Percentiles rank a stretch among this genome's conserved stretches.
These are phyloP conservation scores for Glaucidium brasilianum DNA, from an alignment of 2,113 vertebrate species.

Conservation along the genomic window DNA sequence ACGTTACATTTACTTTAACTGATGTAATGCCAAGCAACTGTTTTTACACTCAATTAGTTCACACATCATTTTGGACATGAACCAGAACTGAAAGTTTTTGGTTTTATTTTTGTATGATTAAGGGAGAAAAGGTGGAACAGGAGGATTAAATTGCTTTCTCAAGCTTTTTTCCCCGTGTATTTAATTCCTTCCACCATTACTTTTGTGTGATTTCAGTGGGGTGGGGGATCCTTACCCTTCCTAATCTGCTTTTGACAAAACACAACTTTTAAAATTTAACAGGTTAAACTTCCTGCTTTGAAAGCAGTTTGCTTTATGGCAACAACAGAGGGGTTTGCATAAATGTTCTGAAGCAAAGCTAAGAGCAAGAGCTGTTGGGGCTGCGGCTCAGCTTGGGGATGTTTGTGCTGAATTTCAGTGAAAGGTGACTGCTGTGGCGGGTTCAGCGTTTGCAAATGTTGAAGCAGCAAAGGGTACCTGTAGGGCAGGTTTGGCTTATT, in stretches of 20 bases:
- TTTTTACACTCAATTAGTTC: conserved; percentile 87
- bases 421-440: neutral
- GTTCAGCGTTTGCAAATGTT: neutral
- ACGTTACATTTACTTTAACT: conserved; percentile 79
- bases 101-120: conserved; percentile 48
- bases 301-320: neutral
- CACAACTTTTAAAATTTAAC: neutral
- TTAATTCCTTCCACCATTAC: neutral
- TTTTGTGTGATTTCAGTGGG: neutral
- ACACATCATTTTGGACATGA: conserved; percentile 62
- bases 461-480: neutral
- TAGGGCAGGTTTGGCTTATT: conserved; percentile 26
- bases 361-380: neutral
- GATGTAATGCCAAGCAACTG: conserved; percentile 79
- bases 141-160: conserved; percentile 7
- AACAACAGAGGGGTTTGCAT: neutral
- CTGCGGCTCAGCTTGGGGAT: neutral
- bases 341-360: neutral
- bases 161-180: neutral
- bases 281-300: neutral
- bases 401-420: neutral
- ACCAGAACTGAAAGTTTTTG: conserved; percentile 10
- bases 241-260: neutral
- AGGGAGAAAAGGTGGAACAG: conserved; percentile 42
- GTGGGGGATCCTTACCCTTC: neutral